These are phyloP conservation scores for Leptinotarsa haldemani DNA, from an alignment of 2,888 invertebrate genomes.

Conservation along the genomic window DNA sequence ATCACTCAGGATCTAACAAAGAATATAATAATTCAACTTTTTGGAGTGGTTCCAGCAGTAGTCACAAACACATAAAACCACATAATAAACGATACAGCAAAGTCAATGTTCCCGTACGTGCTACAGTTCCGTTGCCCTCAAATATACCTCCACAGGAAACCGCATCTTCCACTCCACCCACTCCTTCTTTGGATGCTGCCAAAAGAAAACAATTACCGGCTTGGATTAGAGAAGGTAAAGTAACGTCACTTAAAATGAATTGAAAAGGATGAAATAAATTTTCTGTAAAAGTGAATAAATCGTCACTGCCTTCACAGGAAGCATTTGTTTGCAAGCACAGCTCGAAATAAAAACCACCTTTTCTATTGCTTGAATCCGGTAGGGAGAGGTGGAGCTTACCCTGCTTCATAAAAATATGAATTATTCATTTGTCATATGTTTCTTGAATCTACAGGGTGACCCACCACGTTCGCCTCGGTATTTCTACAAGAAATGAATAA, in stretches of 20 bases:
- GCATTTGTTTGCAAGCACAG: too few relatives aligned
- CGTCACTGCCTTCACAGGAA: too few relatives aligned
- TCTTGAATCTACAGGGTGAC: too few relatives aligned
- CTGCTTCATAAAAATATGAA: too few relatives aligned
- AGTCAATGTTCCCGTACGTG: constrained; percentile 60
- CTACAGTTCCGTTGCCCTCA: constrained; percentile 46
- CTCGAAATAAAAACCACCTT: too few relatives aligned
- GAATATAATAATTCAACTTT: constrained; percentile 48
- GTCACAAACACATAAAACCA: constrained; percentile 61
- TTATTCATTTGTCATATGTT: too few relatives aligned
- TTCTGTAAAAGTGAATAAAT: too few relatives aligned
- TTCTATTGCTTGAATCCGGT: too few relatives aligned
- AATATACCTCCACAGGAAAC: constrained; percentile 27
- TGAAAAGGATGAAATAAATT: too few relatives aligned
- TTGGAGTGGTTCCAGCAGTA: constrained; percentile 59
- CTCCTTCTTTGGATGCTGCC: constrained; percentile 77
- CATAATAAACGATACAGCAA: constrained; percentile 64
- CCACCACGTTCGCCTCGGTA: too few relatives aligned
- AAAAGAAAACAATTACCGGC: constrained; percentile 93
- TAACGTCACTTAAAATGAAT: not conserved
- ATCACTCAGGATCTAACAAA: constrained; percentile 41
- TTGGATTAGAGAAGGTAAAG: constrained; percentile 93
- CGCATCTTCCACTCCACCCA: constrained; percentile 4
- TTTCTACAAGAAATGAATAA: too few relatives aligned
- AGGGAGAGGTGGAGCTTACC: too few relatives aligned